Evolutionary conservation across 2,888 invertebrate species (phyloP).

Genomic region (Eulithis prunata): DNA sequence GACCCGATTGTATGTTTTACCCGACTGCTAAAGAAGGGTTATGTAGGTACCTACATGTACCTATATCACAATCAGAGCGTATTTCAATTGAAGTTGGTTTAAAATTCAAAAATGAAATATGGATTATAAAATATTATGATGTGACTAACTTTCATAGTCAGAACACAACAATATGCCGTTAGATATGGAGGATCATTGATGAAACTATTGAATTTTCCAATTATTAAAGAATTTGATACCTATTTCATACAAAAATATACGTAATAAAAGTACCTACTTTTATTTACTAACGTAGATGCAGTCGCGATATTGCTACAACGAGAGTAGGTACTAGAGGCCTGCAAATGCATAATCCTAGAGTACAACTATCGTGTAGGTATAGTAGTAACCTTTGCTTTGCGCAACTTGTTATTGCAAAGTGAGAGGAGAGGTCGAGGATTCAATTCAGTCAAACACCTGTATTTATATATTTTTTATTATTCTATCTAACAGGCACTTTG

Average conservation of each 20-base stretch:
- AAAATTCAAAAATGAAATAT: too few relatives aligned
- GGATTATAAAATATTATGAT: too few relatives aligned
- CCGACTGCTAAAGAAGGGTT: background rate
- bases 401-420: conserved; percentile 10
- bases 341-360: background rate
- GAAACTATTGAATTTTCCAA: too few relatives aligned
- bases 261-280: too few relatives aligned
- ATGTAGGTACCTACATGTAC: background rate
- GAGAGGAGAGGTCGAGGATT: conserved; percentile 27
- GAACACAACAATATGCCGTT: too few relatives aligned
- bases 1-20: background rate
- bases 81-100: too few relatives aligned
- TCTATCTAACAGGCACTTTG: background rate
- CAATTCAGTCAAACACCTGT: background rate
- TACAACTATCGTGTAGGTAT: background rate
- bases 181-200: too few relatives aligned
- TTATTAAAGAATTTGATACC: too few relatives aligned
- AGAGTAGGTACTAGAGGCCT: background rate
- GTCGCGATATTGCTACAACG: background rate
- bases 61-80: too few relatives aligned
- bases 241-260: too few relatives aligned
- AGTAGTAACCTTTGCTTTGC: conserved; percentile 5
- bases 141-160: too few relatives aligned
- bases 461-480: background rate
- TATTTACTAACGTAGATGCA: too few relatives aligned